Evolutionary conservation across 1,140 invertebrate genomes (phyloP).

Genomic region (Microvelia longipes): DNA sequence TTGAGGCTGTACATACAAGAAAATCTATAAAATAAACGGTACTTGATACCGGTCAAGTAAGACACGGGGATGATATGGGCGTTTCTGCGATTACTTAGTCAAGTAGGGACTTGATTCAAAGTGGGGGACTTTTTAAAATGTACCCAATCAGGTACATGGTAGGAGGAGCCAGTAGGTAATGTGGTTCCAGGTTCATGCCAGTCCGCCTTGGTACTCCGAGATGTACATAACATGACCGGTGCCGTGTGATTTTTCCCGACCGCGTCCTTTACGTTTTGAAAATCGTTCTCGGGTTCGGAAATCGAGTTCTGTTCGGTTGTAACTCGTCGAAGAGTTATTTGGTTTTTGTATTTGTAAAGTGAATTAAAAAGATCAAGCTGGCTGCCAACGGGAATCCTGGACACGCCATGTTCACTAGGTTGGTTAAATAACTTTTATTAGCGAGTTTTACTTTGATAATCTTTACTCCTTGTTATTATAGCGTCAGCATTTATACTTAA

Average conservation of each 20-base stretch:
- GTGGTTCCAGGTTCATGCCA: neutral
- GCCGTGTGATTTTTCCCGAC: neutral
- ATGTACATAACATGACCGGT: neutral
- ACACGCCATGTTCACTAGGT: slow-evolving; percentile 7
- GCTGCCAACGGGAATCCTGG: neutral
- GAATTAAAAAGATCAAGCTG: neutral
- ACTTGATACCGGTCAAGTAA: neutral
- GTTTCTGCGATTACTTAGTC: neutral
- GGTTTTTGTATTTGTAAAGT: too few species aligned
- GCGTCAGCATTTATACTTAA: too few species aligned
- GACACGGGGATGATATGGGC: neutral
- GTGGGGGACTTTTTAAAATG: too few species aligned
- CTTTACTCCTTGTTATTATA: too few species aligned
- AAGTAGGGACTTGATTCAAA: too few species aligned
- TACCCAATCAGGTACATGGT: neutral
- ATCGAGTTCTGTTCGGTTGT: too few species aligned
- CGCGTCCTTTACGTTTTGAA: neutral
- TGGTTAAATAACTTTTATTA: neutral
- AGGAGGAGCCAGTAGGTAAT: neutral
- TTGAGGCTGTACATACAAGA: too few species aligned
- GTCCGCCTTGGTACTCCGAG: neutral
- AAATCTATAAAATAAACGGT: neutral
- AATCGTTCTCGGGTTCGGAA: too few species aligned
- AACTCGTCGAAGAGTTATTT: too few species aligned
- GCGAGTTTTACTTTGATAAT: neutral